These are phyloP conservation scores for Aphelinus certus DNA, from an alignment of 1,140 invertebrate genomes.

Conservation along the genomic window DNA sequence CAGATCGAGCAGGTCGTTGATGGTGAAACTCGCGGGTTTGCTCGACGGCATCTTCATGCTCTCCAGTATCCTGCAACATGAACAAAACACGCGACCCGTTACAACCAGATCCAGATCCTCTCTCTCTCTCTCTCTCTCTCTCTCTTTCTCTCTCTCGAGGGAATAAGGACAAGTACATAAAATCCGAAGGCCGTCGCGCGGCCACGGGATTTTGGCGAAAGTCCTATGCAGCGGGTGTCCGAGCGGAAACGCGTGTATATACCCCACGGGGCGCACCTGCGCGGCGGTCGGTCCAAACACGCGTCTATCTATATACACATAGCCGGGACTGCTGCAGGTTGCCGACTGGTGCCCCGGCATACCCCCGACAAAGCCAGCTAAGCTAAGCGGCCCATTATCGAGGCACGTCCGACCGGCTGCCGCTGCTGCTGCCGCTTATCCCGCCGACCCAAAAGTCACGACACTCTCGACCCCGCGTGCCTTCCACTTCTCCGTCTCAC, in stretches of 20 bases:
- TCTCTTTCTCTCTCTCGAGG: no score
- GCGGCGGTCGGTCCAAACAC: conserved; percentile 30
- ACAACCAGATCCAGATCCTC: background rate
- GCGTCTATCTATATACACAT: no score
- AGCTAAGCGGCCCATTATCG: conserved; percentile 56
- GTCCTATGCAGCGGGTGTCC: conserved; percentile 29
- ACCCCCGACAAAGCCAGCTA: conserved; percentile 27
- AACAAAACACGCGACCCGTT: background rate
- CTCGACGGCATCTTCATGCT: conserved; percentile 67
- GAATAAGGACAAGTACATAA: no score
- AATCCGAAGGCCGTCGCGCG: no score
- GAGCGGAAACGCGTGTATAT: conserved; percentile 33
- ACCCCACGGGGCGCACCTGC: conserved; percentile 45
- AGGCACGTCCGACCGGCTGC: conserved; percentile 51
- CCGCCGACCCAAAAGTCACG: no score
- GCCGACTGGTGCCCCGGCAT: background rate
- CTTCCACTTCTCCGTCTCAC: no score
- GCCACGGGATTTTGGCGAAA: no score
- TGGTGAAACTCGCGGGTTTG: conserved; percentile 76
- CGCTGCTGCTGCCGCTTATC: background rate
- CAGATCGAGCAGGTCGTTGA: conserved; percentile 78
- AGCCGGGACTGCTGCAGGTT: conserved; percentile 16
- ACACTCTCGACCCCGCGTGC: no score
- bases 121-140: no score
- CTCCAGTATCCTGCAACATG: conserved; percentile 64